Percentiles rank a stretch among this genome's conserved stretches.
Conservation (phyloP, 2,888 invertebrate species). For the Actias luna region DNA sequence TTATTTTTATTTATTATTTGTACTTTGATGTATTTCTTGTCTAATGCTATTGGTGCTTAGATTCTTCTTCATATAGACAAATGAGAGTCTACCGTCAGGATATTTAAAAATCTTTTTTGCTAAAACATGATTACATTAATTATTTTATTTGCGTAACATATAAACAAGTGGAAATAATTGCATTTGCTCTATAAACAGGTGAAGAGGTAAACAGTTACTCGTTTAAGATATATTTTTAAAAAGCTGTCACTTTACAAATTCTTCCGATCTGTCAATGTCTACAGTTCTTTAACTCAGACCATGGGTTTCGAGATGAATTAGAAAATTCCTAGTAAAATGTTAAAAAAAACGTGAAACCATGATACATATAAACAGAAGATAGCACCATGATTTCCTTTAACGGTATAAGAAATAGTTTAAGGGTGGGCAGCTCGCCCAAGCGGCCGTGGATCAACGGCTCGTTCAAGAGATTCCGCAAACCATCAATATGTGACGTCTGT, state of each 20-base stretch:
- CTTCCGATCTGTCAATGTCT: background rate
- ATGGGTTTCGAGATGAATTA: conserved; percentile 2
- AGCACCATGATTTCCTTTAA: conserved; percentile 26
- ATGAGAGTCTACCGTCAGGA: too few species aligned
- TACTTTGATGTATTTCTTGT: too few species aligned
- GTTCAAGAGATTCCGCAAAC: conserved; percentile 36
- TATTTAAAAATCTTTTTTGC: too few species aligned
- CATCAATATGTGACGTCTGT: conserved; percentile 45
- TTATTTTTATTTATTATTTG: too few species aligned
- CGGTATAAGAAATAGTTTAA: conserved; percentile 19
- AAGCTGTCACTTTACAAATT: background rate
- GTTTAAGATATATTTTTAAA: background rate
- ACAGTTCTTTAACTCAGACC: background rate
- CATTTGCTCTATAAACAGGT: too few species aligned
- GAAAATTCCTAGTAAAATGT: background rate
- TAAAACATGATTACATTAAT: too few species aligned
- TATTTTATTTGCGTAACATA: too few species aligned
- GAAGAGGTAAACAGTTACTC: too few species aligned
- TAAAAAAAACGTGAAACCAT: conserved; percentile 3
- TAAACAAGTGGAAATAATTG: too few species aligned
- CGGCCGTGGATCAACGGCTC: conserved; percentile 22
- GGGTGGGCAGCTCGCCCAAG: conserved; percentile 19
- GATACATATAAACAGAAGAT: conserved; percentile 2
- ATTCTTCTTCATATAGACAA: too few species aligned
- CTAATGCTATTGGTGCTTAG: too few species aligned